Conservation (phyloP, 2,888 invertebrate genomes). For the Dysmachus trigonus region DNA sequence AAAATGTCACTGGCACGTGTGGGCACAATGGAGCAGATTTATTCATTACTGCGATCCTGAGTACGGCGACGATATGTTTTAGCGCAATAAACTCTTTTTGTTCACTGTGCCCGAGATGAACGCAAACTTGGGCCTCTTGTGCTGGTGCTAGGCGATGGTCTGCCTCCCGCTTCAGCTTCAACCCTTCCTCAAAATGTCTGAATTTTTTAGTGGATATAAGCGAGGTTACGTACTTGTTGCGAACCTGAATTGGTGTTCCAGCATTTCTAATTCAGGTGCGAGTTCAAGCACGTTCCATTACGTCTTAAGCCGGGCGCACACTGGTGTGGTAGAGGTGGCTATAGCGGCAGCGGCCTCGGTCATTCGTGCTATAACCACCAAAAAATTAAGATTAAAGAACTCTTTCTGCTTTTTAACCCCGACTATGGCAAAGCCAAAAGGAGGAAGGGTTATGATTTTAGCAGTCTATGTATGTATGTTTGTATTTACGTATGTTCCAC, state of each 20-base stretch:
- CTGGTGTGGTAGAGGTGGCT: too few relatives aligned
- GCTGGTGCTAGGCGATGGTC: background rate
- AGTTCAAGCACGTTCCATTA: background rate
- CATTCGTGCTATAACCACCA: too few relatives aligned
- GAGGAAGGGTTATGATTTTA: too few relatives aligned
- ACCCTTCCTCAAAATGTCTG: background rate
- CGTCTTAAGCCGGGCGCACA: too few relatives aligned
- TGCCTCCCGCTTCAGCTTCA: background rate
- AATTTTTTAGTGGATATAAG: background rate
- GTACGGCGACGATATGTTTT: constrained; percentile 21
- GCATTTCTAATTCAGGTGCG: background rate
- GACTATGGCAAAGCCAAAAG: too few relatives aligned
- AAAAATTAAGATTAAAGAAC: too few relatives aligned
- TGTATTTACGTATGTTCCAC: too few relatives aligned
- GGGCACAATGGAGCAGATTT: background rate
- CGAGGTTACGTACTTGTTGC: background rate
- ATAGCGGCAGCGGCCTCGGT: too few relatives aligned
- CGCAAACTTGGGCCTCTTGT: background rate
- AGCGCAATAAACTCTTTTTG: constrained; percentile 25
- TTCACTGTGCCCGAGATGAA: background rate
- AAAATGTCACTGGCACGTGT: constrained; percentile 17
- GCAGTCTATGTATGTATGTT: too few relatives aligned
- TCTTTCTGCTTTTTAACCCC: too few relatives aligned
- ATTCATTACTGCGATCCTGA: constrained; percentile 9
- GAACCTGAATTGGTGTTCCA: background rate